Percentiles rank a stretch among this genome's conserved stretches.
phyloP scores from a whole-genome alignment of 2,797 vertebrate genomes.

The Sardinella longiceps region DNA sequence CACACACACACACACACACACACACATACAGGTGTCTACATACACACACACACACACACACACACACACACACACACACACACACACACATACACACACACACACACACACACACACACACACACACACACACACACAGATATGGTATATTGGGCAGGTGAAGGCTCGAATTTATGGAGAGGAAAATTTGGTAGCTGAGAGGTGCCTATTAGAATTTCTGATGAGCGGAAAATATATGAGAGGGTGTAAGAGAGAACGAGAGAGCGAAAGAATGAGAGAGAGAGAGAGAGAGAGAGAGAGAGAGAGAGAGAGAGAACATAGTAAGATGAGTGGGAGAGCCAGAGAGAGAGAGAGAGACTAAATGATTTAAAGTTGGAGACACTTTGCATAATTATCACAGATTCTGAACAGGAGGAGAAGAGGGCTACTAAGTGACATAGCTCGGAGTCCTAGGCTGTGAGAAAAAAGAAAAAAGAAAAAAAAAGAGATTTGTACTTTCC shows the following conservation, averaged over 20 bases:
- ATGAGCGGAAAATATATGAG: constrained; percentile 6
- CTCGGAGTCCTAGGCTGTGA: constrained; percentile 2
- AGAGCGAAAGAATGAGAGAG: neutral
- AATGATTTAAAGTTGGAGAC: constrained; percentile 33
- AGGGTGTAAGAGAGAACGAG: constrained; percentile 12
- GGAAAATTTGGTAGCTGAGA: constrained; percentile 8
- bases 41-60: neutral
- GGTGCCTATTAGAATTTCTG: constrained; percentile 19
- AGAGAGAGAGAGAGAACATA: neutral
- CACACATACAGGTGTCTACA: neutral
- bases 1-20: neutral
- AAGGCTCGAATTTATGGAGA: neutral
- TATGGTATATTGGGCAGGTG: constrained; percentile 21
- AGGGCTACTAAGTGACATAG: constrained; percentile 41
- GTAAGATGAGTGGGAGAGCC: neutral
- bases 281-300: neutral
- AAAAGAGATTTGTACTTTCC: neutral
- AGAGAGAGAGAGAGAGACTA: neutral
- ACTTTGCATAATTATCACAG: constrained; percentile 43
- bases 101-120: neutral
- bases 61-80: neutral
- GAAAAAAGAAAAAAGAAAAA: no score
- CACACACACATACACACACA: constrained; percentile 24
- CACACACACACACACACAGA: neutral
- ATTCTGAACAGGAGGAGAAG: constrained; percentile 38